These are phyloP conservation scores for Larimichthys polyactis DNA, from an alignment of 2,113 vertebrate species.

Conservation along the genomic window DNA sequence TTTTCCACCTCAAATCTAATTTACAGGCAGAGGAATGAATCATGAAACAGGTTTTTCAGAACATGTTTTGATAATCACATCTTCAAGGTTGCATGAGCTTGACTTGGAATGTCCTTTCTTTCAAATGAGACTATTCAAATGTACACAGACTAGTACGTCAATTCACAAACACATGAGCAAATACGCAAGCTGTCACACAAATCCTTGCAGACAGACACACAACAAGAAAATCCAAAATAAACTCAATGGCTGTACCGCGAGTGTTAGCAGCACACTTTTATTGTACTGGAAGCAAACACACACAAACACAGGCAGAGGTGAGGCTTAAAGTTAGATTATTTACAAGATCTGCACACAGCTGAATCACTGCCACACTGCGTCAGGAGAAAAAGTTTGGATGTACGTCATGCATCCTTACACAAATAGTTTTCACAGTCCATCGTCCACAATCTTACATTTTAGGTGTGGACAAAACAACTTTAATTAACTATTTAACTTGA, in stretches of 20 bases:
- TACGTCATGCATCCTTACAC: no score
- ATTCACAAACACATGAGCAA: neutral
- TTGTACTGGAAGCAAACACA: neutral
- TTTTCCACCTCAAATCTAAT: neutral
- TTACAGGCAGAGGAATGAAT: neutral
- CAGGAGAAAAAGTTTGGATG: neutral
- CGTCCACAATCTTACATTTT: no score
- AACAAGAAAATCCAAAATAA: neutral
- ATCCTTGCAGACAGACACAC: neutral
- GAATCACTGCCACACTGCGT: neutral
- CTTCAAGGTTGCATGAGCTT: conserved; percentile 2
- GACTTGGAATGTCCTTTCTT: conserved; percentile 13
- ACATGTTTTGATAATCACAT: neutral
- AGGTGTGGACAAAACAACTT: no score
- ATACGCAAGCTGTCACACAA: neutral
- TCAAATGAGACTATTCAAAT: conserved; percentile 12
- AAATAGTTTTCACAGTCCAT: no score
- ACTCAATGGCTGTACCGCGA: neutral
- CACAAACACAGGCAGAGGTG: neutral
- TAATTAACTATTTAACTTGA: no score
- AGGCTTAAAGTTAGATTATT: neutral
- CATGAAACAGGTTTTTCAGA: conserved; percentile 1
- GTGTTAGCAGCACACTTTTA: neutral
- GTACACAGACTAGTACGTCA: neutral
- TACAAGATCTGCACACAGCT: neutral